Evolutionary conservation across 2,113 vertebrate species (phyloP), one percentile per base, ranked within the genome.

Genomic region (Urocolius indicus): DNA sequence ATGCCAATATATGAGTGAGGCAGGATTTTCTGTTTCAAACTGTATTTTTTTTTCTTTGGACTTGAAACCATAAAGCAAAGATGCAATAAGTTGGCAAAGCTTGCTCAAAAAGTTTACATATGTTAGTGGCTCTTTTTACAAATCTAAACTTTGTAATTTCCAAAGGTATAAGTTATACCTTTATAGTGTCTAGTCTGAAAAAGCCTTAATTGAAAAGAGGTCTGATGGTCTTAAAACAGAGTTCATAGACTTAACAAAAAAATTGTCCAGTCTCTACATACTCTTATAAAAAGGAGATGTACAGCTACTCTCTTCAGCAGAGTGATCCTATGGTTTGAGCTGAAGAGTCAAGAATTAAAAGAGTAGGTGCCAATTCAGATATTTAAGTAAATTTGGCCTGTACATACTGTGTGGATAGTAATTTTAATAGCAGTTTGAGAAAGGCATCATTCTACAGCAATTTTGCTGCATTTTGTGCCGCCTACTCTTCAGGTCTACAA

Each of bases 351-450:
- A 57, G 61, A 90, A 77, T 23, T 22, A 79, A 93, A 34, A 0
- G 14, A 91, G 41, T 30, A 73, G 67, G 46, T 91, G 45, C 45
- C 2, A 0, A 76, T 69, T 41, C 79, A 46, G 54, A 45, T 76
- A 54, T 54, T 81, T 54, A 87, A 69, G 27, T 74, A 61, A 43
- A 74, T 62, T 30, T 85, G 49, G 82, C 41, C 90, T 51, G 49
- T 34, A 45, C 20, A 21, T 43, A 26, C 48, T 67, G n/a, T 43
- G 43, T 67, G 38, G 63, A 80, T 32, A 90, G 75, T 30, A 67
- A 62, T 90, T 89, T 93, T 89, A 90, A 95, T 48, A 77, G 27
- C 75, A 84, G 32, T 26, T 77, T 86, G 36, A 74, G 72, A 91
- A 89, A 87, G 29, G 32, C 85, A 87, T 90, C 58, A 59, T 45